Percentiles rank a stretch among this genome's conserved stretches.
These are phyloP conservation scores for Fragum sueziense DNA, from an alignment of 2,888 invertebrate species.

Conservation along the genomic window DNA sequence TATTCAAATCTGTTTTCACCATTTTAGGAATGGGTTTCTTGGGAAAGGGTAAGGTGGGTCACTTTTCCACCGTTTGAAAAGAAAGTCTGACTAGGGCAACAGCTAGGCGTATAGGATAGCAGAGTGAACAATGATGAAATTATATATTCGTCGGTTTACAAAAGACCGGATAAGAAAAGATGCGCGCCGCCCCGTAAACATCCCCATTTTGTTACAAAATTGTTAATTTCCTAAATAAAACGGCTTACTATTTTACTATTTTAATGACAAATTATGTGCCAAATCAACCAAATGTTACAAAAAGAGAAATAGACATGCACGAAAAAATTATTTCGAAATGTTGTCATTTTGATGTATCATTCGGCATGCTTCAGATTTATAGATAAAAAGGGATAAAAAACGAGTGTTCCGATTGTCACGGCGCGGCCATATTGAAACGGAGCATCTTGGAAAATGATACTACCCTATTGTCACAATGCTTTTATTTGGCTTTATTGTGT, in stretches of 20 bases:
- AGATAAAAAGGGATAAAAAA: neutral
- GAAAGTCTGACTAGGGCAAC: slow-evolving; percentile 29
- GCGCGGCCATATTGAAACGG: slow-evolving; percentile 2
- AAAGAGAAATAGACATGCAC: too few relatives aligned
- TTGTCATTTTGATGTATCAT: neutral
- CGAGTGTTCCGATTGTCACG: slow-evolving; percentile 3
- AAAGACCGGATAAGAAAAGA: slow-evolving; percentile 58
- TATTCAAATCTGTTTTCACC: too few relatives aligned
- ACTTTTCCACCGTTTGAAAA: slow-evolving; percentile 47
- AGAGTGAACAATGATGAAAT: slow-evolving; percentile 51
- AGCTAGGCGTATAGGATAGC: slow-evolving; percentile 44
- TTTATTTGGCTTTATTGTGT: slow-evolving; percentile 50
- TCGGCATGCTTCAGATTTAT: neutral
- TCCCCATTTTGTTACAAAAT: neutral
- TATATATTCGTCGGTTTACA: slow-evolving; percentile 53
- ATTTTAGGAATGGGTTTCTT: too few relatives aligned
- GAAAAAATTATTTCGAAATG: too few relatives aligned
- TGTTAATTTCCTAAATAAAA: too few relatives aligned
- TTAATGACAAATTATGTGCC: too few relatives aligned
- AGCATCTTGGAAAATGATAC: slow-evolving; percentile 46
- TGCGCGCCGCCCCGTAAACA: slow-evolving; percentile 27
- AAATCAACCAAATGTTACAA: too few relatives aligned
- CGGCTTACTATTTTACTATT: too few relatives aligned
- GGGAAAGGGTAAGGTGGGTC: too few relatives aligned
- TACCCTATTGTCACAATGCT: slow-evolving; percentile 41